Evolutionary conservation across 2,797 vertebrate species (phyloP).

Genomic region (Melanotaenia maccullochi): DNA sequence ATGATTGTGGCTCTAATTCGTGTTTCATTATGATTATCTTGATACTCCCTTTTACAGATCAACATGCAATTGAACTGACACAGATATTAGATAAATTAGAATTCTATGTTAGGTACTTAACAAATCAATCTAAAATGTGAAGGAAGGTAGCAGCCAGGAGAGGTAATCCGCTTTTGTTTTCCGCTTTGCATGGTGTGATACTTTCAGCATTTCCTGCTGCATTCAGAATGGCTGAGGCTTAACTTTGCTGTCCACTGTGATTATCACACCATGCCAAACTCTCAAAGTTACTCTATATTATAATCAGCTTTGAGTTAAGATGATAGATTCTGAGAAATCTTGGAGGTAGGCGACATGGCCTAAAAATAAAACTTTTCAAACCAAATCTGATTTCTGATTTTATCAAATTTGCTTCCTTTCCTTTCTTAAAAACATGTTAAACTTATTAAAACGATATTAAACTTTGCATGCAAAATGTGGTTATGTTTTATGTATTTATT

Average conservation of each 20-base stretch:
- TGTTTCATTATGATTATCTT: constrained; percentile 41
- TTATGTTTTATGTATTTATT: too few species aligned
- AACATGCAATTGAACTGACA: constrained; percentile 40
- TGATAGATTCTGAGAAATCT: background rate
- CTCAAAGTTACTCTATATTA: background rate
- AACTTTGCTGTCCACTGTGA: background rate
- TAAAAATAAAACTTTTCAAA: too few species aligned
- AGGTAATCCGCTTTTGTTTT: background rate
- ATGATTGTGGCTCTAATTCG: constrained; percentile 21
- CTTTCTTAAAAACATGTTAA: too few species aligned
- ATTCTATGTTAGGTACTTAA: constrained; percentile 19
- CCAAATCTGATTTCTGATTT: too few species aligned
- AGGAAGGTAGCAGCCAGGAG: constrained; percentile 1
- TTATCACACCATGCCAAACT: background rate
- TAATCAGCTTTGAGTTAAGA: background rate
- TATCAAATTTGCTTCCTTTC: too few species aligned
- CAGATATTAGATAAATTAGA: constrained; percentile 34
- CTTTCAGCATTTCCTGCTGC: background rate
- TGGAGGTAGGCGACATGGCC: too few species aligned
- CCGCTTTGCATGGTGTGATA: background rate
- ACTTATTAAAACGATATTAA: too few species aligned
- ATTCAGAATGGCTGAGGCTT: background rate
- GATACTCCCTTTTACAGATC: constrained; percentile 19
- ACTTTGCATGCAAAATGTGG: too few species aligned
- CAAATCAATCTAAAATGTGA: constrained; percentile 29